Evolutionary conservation across 2,888 invertebrate genomes (phyloP).

Genomic region (Amphipoea oculea): DNA sequence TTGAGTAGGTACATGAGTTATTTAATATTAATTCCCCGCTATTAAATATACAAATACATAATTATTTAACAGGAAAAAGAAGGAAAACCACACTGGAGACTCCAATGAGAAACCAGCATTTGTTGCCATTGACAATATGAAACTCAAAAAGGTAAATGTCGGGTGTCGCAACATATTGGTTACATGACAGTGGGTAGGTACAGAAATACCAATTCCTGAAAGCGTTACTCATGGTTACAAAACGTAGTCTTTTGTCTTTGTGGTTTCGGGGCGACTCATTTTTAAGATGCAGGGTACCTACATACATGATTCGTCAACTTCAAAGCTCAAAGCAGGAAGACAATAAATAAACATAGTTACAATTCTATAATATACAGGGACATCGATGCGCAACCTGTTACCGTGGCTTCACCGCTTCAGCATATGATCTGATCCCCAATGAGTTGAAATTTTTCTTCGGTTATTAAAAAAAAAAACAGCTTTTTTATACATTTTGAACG

Average conservation of each 20-base stretch:
- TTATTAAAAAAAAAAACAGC: background rate
- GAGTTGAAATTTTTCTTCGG: background rate
- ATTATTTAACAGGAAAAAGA: background rate
- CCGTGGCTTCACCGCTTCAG: background rate
- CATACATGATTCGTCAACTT: background rate
- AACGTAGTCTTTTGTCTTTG: conserved; percentile 16
- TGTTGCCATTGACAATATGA: background rate
- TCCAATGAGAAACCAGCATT: background rate
- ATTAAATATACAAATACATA: background rate
- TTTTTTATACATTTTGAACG: background rate
- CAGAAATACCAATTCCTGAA: conserved; percentile 22
- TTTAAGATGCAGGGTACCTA: background rate
- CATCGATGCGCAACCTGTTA: background rate
- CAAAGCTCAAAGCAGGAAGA: background rate
- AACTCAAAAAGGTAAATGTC: conserved; percentile 1
- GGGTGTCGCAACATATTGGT: background rate
- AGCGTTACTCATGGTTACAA: conserved; percentile 45
- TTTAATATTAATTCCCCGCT: background rate
- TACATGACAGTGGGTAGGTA: conserved; percentile 6
- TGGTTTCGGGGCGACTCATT: conserved; percentile 29
- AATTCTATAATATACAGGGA: background rate
- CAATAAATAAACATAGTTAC: background rate
- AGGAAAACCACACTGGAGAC: background rate
- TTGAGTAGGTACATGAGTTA: background rate
- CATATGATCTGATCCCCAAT: background rate